Conservation (phyloP, 2,888 invertebrate species). For the Cantharis rufa region DNA sequence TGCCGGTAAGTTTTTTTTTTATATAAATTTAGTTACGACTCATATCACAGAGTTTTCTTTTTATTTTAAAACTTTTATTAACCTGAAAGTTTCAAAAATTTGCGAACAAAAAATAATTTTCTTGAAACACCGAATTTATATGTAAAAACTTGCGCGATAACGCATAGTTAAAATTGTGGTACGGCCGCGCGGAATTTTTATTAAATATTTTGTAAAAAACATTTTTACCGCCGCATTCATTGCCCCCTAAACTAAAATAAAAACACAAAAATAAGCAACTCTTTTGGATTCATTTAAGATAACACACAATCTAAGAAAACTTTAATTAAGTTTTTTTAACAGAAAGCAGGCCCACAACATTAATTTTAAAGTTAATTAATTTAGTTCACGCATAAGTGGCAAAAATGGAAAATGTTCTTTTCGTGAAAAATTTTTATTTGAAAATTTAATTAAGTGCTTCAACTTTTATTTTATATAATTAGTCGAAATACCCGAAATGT, state of each 20-base stretch:
- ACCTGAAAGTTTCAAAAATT: constrained; percentile 3
- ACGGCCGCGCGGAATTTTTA: not conserved
- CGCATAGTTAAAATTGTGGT: not conserved
- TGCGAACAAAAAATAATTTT: not conserved
- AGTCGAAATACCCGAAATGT: not conserved
- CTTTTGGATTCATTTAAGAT: constrained; percentile 9
- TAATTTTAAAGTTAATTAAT: constrained; percentile 1
- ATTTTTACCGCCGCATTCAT: not conserved
- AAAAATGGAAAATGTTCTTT: not conserved
- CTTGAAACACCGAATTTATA: not conserved
- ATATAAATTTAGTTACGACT: not conserved
- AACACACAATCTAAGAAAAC: constrained; percentile 8
- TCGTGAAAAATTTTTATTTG: not conserved
- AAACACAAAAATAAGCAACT: constrained; percentile 2
- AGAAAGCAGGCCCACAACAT: not conserved
- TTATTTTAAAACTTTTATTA: constrained; percentile 10
- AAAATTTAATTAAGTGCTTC: not conserved
- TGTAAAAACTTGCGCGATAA: not conserved
- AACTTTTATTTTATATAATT: not conserved
- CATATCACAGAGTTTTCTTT: constrained; percentile 3
- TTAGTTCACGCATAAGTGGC: not conserved
- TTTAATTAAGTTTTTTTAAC: constrained; percentile 24
- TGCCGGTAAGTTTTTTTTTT: not conserved
- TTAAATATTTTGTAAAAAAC: not conserved
- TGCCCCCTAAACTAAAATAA: constrained; percentile 8